Base-by-base conservation (phyloP, 2,888 invertebrate genomes). In the Serrognathus titanus region DNA sequence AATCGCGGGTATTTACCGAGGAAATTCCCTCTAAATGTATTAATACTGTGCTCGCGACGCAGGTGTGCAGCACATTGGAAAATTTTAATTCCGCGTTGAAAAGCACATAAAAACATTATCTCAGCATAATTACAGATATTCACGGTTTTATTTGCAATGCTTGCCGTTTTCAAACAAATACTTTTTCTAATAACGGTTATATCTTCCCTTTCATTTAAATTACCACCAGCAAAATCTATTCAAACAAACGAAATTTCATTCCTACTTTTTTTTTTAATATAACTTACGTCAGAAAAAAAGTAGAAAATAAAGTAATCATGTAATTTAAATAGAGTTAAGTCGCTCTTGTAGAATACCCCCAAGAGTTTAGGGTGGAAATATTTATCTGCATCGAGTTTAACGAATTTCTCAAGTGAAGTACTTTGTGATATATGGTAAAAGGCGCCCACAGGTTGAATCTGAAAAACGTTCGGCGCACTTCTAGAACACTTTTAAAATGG, bases 271-370 rank as follows among this genome's bases (percentile, higher is more conserved):
- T n/a, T n/a, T n/a, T n/a, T n/a, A n/a, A n/a, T 11, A 43, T 43
- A 13, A 43, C n/a, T 11, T 5, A n/a, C 12, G 43, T 13, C 43
- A 6, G 11, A 11, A 43, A 43, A 43, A 11, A 11, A 31, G 24
- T 2, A 31, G 8, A 43, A 43, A 13, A 43, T 7, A 43, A 43
- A 16, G 12, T 6, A 43, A 43, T 43, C 43, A 43, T 24, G 46
- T 43, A 52, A 52, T 43, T 52, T 52, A 52, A 52, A 52, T 52
- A 46, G 43, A 52, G 52, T 52, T 52, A 52, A 52, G 43, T 35
- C 41, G 35, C 45, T 52, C 51, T 41, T 43, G 16, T 3, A 16
- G 43, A 43, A 43, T 43, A 43, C 16, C 43, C 43, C 16, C 43
- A 43, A 43, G 43, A 43, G 43, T 43, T 43, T 43, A 43, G 43